Conservation (phyloP, 2,888 invertebrate genomes). For the Toxonevra muliebris region DNA sequence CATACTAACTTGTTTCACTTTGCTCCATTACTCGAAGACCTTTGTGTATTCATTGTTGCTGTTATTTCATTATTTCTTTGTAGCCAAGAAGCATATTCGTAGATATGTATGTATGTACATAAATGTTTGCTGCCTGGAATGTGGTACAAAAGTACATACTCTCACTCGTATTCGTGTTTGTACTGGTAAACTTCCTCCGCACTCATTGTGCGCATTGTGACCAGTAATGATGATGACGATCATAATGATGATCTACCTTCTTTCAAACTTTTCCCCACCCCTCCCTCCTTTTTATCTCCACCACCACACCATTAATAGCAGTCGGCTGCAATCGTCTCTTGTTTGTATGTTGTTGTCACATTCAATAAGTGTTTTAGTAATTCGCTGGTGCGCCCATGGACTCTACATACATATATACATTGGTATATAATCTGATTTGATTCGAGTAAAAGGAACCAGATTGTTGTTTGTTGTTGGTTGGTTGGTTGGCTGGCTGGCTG, state of each 20-base stretch:
- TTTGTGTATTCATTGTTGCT: too few relatives aligned
- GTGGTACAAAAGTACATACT: too few relatives aligned
- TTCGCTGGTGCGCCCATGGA: constrained; percentile 1
- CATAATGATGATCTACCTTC: too few relatives aligned
- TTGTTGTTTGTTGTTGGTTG: too few relatives aligned
- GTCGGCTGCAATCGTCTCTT: neutral
- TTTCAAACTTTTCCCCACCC: too few relatives aligned
- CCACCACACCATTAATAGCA: neutral
- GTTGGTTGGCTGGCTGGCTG: too few relatives aligned
- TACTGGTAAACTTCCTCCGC: neutral
- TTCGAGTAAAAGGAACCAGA: too few relatives aligned
- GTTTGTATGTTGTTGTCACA: constrained; percentile 16
- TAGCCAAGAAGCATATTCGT: constrained; percentile 27
- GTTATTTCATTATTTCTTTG: constrained; percentile 34
- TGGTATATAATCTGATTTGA: neutral
- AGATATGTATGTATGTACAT: constrained; percentile 4
- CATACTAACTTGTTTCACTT: too few relatives aligned
- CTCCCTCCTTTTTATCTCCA: too few relatives aligned
- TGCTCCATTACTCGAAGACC: too few relatives aligned
- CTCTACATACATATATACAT: neutral
- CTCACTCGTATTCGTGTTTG: neutral
- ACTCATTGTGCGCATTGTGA: constrained; percentile 15
- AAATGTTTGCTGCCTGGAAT: too few relatives aligned
- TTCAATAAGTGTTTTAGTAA: constrained; percentile 10
- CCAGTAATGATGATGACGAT: too few relatives aligned